Base-by-base conservation (phyloP, 1,140 invertebrate genomes). In the Coenobita brevimanus region DNA sequence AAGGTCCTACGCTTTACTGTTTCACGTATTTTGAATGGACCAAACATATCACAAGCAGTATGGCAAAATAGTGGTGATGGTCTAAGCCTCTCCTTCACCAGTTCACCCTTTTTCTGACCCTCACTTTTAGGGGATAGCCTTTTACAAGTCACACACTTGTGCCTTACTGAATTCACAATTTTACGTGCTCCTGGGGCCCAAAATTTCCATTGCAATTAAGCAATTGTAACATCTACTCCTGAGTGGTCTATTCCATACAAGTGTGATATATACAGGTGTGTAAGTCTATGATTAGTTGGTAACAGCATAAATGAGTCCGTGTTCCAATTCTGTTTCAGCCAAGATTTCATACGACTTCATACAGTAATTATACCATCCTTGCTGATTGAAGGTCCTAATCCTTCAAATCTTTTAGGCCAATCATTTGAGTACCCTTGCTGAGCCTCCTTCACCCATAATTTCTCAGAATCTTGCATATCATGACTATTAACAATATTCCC, bases 31-130 rank as follows among this genome's bases (percentile, higher is more conserved):
- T 33, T 17, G 2, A 84, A 69, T 57, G 82, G 67, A n/a, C 82
- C 82, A 78, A 84, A 84, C 24, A 84, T 36, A 46, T 84, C 82
- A 2, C 78, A 0, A 3, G 82, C 60, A 50, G 62, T 41, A 21
- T 83, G 67, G 36, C 71, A 76, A 38, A 83, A 83, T 30, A 30
- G 67, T 10, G 82, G 82, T 15, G 60, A 30, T 27, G 82, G 82
- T 36, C 21, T n/a, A 8, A 83, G 30, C 21, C 82, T 17, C 2
- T 83, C 82, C 3, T 46, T 46, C 13, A 33, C 10, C 1, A 83
- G 24, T 8, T 24, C 8, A 36, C 57, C 60, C 82, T 78, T 83
- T n/a, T 13, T 50, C 2, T 83, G 82, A 33, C 21, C 54, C 33
- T 67, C 33, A 50, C n/a, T 36, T n/a, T 73, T 27, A 17, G 38